Evolutionary conservation across 1,140 invertebrate genomes (phyloP).

Genomic region (Drosophila simulans): DNA sequence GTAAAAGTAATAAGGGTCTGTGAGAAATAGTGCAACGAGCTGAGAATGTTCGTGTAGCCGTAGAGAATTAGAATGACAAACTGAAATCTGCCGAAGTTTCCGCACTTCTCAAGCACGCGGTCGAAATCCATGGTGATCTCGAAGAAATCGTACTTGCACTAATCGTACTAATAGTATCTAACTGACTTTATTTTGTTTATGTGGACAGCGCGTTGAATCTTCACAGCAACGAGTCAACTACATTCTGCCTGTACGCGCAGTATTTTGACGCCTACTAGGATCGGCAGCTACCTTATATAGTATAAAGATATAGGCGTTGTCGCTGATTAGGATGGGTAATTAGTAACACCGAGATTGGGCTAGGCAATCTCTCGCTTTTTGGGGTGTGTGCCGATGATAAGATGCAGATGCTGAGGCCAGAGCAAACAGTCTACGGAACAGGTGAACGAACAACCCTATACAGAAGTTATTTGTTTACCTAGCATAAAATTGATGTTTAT

Average conservation of each 20-base stretch:
- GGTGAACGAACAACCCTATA: constrained; percentile 6
- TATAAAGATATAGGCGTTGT: constrained; percentile 26
- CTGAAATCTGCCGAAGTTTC: constrained; percentile 87
- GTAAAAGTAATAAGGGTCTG: constrained; percentile 86
- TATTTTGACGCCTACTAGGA: constrained; percentile 52
- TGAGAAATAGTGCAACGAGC: constrained; percentile 86
- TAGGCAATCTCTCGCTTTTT: constrained; percentile 52
- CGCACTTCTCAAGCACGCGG: constrained; percentile 86
- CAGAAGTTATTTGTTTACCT: not conserved
- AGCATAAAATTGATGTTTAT: too few species aligned
- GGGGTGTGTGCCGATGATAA: constrained; percentile 47
- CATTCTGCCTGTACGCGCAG: constrained; percentile 52
- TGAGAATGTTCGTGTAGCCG: constrained; percentile 85
- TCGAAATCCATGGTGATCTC: constrained; percentile 85
- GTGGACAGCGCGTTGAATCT: constrained; percentile 1
- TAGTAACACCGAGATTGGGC: constrained; percentile 52
- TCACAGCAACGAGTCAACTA: constrained; percentile 35
- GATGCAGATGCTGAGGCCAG: constrained; percentile 23
- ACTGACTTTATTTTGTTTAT: constrained; percentile 5
- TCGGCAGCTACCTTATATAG: constrained; percentile 58
- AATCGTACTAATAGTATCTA: not conserved
- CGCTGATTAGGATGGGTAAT: constrained; percentile 57
- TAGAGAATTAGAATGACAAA: constrained; percentile 86
- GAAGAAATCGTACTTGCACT: not conserved
- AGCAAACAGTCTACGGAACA: constrained; percentile 35